Evolutionary conservation across 2,888 invertebrate species (phyloP).

Genomic region (Argyra leucocephala): DNA sequence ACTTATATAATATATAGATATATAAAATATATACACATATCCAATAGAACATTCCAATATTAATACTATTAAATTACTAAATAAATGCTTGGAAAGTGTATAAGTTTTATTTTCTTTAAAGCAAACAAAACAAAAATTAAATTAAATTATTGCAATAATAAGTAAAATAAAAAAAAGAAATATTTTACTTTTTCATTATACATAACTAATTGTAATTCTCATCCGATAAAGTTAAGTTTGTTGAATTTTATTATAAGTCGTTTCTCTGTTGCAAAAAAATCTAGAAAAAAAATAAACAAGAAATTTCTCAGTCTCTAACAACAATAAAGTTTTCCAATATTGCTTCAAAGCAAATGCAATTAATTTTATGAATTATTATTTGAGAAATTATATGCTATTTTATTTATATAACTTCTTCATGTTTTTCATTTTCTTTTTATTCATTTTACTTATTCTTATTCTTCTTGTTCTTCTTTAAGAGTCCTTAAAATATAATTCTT

Average conservation of each 20-base stretch:
- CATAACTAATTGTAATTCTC: background rate
- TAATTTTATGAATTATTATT: background rate
- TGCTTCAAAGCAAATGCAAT: constrained; percentile 2
- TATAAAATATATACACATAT: too few relatives aligned
- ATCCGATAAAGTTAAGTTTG: background rate
- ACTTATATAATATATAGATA: too few relatives aligned
- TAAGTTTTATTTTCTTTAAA: background rate
- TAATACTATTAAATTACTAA: background rate
- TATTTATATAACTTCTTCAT: background rate
- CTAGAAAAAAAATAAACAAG: background rate
- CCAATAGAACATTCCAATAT: background rate
- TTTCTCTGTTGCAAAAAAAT: background rate
- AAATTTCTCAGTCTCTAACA: background rate
- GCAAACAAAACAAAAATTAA: background rate
- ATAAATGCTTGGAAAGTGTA: background rate
- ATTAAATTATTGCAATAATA: background rate
- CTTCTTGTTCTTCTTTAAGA: background rate
- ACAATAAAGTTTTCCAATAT: background rate
- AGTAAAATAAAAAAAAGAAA: background rate
- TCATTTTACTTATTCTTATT: background rate
- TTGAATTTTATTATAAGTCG: background rate
- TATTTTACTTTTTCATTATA: background rate
- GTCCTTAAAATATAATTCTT: background rate
- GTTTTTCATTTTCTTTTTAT: background rate
- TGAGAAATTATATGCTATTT: background rate